phyloP scores from a whole-genome alignment of 2,888 invertebrate genomes.

The Lucinisca nassula region DNA sequence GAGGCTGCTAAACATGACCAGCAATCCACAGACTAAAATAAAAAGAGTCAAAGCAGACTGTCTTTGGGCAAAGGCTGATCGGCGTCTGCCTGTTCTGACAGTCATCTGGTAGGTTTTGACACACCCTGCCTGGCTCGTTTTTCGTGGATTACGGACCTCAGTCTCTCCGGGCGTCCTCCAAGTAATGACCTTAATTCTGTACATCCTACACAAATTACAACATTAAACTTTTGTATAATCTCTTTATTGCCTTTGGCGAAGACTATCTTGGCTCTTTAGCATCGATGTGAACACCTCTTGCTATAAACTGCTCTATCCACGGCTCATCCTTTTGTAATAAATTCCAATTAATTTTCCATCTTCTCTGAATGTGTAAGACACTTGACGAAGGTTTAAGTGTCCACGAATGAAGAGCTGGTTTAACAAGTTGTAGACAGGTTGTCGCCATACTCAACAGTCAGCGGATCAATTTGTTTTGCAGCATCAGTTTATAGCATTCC shows the following conservation, averaged over 20 bases:
- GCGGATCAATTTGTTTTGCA: not conserved
- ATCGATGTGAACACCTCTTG: constrained; percentile 6
- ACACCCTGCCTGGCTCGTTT: too few species aligned
- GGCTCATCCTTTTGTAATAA: constrained; percentile 48
- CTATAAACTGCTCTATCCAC: not conserved
- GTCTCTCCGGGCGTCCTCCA: not conserved
- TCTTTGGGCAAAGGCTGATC: too few species aligned
- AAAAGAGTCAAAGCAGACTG: too few species aligned
- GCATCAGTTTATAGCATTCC: not conserved
- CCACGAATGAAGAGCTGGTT: constrained; percentile 34
- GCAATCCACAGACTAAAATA: too few species aligned
- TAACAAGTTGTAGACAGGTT: not conserved
- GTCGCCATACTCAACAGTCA: not conserved
- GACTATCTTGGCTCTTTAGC: not conserved
- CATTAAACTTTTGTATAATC: constrained; percentile 55
- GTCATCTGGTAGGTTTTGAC: too few species aligned
- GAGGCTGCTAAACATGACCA: too few species aligned
- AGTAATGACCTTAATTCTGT: constrained; percentile 12
- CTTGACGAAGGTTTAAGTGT: constrained; percentile 49
- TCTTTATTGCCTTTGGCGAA: constrained; percentile 1
- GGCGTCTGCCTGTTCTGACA: too few species aligned
- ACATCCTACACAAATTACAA: constrained; percentile 49
- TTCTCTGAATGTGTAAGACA: constrained; percentile 31
- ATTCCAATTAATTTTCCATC: constrained; percentile 72
- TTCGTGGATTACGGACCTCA: not conserved